Evolutionary conservation across 2,797 vertebrate species (phyloP).

Genomic region (Etheostoma perlongum): DNA sequence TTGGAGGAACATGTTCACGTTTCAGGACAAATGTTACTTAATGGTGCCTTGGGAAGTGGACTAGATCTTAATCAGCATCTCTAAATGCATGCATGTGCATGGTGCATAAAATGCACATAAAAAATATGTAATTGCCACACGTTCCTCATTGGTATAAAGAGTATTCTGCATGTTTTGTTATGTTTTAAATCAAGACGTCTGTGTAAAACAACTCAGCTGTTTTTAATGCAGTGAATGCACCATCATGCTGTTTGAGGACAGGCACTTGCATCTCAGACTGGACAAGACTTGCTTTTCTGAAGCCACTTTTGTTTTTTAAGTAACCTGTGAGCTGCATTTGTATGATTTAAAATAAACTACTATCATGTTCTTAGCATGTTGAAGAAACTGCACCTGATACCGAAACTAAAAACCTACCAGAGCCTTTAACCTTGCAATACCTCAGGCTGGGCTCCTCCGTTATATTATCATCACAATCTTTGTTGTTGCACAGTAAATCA

Average conservation of each 20-base stretch:
- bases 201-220: background rate
- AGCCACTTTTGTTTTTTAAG: background rate
- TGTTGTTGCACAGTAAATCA: conserved; percentile 43
- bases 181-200: background rate
- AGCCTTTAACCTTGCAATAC: conserved; percentile 9
- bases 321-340: conserved; percentile 7
- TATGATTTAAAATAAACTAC: background rate
- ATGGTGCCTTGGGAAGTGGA: too few relatives aligned
- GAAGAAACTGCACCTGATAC: conserved; percentile 8
- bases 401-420: background rate
- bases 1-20: conserved; percentile 4
- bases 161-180: background rate
- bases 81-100: background rate
- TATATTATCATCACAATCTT: conserved; percentile 14
- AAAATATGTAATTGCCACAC: background rate
- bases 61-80: conserved; percentile 15
- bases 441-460: conserved; percentile 3
- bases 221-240: conserved; percentile 18
- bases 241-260: conserved; percentile 9
- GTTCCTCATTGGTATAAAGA: background rate
- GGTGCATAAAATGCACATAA: conserved; percentile 4
- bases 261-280: conserved; percentile 11
- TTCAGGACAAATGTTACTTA: background rate
- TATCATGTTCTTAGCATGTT: background rate
- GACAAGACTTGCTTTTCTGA: background rate